Base-by-base conservation (phyloP, 37 sponge, comb jelly and placozoan species). In the Lycopodina hypogea region DNA sequence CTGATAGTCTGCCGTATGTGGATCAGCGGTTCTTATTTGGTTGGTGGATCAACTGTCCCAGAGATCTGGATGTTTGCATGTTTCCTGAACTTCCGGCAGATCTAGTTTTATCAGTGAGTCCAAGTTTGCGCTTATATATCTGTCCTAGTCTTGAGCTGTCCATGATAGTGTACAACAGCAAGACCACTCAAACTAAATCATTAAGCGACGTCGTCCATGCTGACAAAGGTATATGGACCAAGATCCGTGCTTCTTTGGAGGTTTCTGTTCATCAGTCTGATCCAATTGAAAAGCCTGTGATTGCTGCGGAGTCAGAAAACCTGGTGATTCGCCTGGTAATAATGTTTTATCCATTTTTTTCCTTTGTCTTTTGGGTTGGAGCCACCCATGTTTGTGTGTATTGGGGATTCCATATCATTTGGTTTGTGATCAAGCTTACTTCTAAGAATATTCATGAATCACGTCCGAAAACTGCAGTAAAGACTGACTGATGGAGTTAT, bases 11-110 rank as follows among this genome's bases (percentile, higher is more conserved):
- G n/a, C 11, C 42, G 6, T 26, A 59, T 18, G 72, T 67, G 42
- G 40, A 24, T 35, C 64, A 56, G 2, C 60, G 38, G 15, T 87
- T 60, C 42, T 26, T 77, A 32, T 87, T 81, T 65, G 82, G 88
- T 24, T 87, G 88, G 88, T 87, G 88, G 88, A 24, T 82, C 28
- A 87, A 87, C 52, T 81, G 83, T 81, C 78, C 84, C 1, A 28
- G 15, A 58, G 42, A 11, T 17, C 11, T n/a, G 22, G 40, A 29
- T 22, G 30, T 40, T 1, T 81, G 88, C 28, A 72, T 81, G 29
- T 24, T 81, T 36, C 77, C 83, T 3, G 38, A 28, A 11, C 55
- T 77, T 22, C 88, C 88, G 1, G 26, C 30, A 53, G 83, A 77
- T 62, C 34, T 71, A 6, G 60, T 87, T 14, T 45, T 81, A 41